Base-by-base conservation (phyloP, 2,888 invertebrate species). In the Oxystoma pomonae region DNA sequence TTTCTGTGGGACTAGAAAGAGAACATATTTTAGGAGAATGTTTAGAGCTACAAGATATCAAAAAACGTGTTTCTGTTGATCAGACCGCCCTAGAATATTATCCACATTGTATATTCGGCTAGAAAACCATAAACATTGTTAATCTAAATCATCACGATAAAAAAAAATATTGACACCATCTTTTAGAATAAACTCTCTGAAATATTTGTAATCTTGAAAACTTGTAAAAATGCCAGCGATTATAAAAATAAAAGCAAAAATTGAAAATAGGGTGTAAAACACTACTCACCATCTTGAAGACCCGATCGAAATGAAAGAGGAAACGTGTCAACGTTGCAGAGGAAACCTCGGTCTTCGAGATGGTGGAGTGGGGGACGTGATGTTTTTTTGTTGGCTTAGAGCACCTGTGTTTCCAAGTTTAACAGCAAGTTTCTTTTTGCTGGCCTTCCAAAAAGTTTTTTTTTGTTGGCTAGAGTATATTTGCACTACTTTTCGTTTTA, bases 1-100 rank as follows among this genome's bases (percentile, higher is more conserved):
- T 99, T 99, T 80, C 99, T 90, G 85, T 99, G 99, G 84, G 98
- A 98, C 99, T 98, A 82, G 69, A 88, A 83, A 71, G 1, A 61
- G 59, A 49, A 58, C 2, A 20, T 2, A 0, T 18, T 20, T 50
- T 5, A 57, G 20, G 1, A 49, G 16, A 56, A 3, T 22, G 52
- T n/a, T 17, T 16, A 16, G 1, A 1, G 18, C 17, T 49, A 20
- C 12, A 18, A 49, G 20, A n/a, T 18, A 22, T 1, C 17, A 22
- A 17, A 50, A 7, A 53, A 53, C n/a, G n/a, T 9, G 19, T 53
- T 9, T 53, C n/a, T 17, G 51, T 65, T 19, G 58, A 74, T 89
- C 89, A 89, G 89, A 87, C 89, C 89, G 89, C 89, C 89, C 89
- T 89, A 89, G 89, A 84, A 79, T 78, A 79, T 74, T 82, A 81